Conservation (phyloP, 1,140 invertebrate genomes). For the Eupeodes corollae region DNA sequence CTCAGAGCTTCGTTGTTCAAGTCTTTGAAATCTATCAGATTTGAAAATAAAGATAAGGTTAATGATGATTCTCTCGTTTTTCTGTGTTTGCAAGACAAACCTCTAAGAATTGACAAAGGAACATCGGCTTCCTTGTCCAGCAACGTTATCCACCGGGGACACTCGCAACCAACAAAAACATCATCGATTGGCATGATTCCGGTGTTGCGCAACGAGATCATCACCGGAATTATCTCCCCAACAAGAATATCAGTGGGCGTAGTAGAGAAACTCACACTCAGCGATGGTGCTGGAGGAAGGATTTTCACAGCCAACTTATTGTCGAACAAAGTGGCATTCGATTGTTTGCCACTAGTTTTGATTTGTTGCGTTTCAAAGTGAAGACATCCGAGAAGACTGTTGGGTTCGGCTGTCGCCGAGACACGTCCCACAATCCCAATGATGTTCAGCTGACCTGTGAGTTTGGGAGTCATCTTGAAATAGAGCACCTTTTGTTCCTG, state of each 20-base stretch:
- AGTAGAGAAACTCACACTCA: conserved; percentile 59
- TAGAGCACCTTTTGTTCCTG: conserved; percentile 33
- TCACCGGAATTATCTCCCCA: conserved; percentile 55
- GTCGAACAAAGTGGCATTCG: conserved; percentile 41
- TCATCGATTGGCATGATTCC: conserved; percentile 51
- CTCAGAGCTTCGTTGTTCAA: conserved; percentile 33
- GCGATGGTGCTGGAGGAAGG: conserved; percentile 55
- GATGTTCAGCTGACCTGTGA: conserved; percentile 37
- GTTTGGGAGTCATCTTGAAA: conserved; percentile 39
- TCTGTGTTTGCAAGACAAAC: conserved; percentile 11
- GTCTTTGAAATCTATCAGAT: conserved; percentile 19
- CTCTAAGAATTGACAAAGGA: conserved; percentile 29
- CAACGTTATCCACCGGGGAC: conserved; percentile 45
- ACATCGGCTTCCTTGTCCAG: conserved; percentile 39
- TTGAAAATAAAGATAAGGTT: not conserved
- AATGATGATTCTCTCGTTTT: not conserved
- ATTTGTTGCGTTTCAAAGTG: conserved; percentile 44
- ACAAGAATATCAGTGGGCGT: conserved; percentile 52
- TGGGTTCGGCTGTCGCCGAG: conserved; percentile 29
- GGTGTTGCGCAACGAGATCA: conserved; percentile 51
- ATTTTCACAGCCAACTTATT: conserved; percentile 52
- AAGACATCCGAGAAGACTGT: conserved; percentile 49
- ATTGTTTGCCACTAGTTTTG: conserved; percentile 37
- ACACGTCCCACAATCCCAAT: conserved; percentile 37
- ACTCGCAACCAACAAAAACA: conserved; percentile 45